These are phyloP conservation scores for Aleadryas rufinucha DNA, from an alignment of 2,113 vertebrate genomes.

Conservation along the genomic window DNA sequence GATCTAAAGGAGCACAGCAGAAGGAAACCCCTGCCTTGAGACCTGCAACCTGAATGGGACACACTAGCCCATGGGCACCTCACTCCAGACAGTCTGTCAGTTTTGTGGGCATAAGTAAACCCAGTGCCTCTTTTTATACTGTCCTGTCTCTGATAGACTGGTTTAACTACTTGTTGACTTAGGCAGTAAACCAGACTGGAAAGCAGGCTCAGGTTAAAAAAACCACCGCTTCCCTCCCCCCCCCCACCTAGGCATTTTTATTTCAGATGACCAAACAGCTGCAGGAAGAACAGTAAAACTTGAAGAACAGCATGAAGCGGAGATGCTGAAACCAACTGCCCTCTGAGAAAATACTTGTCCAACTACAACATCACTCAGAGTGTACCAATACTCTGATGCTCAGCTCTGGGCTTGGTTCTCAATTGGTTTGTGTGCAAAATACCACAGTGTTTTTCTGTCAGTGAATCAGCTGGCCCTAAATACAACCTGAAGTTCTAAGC, in stretches of 20 bases:
- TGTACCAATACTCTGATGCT: background rate
- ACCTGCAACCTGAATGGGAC: background rate
- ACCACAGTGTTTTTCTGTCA: background rate
- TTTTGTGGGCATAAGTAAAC: background rate
- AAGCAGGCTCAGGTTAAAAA: background rate
- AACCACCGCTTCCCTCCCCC: accelerated
- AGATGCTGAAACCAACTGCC: background rate
- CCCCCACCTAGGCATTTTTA: background rate
- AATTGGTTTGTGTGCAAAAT: background rate
- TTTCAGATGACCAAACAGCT: background rate
- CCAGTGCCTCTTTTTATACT: accelerated
- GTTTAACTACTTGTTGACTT: background rate
- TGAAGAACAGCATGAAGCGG: accelerated
- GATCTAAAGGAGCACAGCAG: background rate
- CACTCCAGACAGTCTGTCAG: background rate
- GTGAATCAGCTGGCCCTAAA: background rate
- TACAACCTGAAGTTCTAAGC: background rate
- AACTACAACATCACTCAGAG: background rate
- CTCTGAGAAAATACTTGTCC: background rate
- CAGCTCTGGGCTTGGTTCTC: background rate
- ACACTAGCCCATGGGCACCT: accelerated
- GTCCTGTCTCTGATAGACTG: background rate
- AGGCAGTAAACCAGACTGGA: background rate
- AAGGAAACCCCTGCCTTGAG: background rate
- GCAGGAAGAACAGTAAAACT: background rate